phyloP scores from a whole-genome alignment of 1,140 invertebrate genomes.

The Pseudoatta argentina region DNA sequence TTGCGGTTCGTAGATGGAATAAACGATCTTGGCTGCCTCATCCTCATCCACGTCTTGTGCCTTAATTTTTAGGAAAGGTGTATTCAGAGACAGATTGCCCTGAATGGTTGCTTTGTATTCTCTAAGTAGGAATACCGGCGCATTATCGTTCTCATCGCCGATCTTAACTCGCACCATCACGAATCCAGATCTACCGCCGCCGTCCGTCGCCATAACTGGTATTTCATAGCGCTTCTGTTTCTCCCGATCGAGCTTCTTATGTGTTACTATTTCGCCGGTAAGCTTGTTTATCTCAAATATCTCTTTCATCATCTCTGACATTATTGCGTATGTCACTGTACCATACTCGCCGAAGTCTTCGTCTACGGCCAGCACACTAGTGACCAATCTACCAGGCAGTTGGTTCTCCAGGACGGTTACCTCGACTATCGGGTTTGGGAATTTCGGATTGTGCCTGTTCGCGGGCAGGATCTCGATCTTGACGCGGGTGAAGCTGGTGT shows the following conservation, averaged over 20 bases:
- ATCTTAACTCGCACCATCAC: slow-evolving; percentile 92
- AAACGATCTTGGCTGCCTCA: slow-evolving; percentile 90
- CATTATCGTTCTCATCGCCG: slow-evolving; percentile 95
- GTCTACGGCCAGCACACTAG: slow-evolving; percentile 92
- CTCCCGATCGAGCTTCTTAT: slow-evolving; percentile 93
- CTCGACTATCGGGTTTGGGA: slow-evolving; percentile 91
- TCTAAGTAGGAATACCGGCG: slow-evolving; percentile 92
- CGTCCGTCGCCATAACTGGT: slow-evolving; percentile 94
- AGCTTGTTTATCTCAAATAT: slow-evolving; percentile 92
- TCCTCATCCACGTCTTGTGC: slow-evolving; percentile 91
- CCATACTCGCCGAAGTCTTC: slow-evolving; percentile 94
- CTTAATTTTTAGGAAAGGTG: slow-evolving; percentile 90
- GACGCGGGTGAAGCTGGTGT: slow-evolving; percentile 93
- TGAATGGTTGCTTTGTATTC: slow-evolving; percentile 93
- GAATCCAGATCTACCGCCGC: slow-evolving; percentile 93
- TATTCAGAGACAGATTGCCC: slow-evolving; percentile 88
- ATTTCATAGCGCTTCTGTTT: slow-evolving; percentile 91
- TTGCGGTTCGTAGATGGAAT: slow-evolving; percentile 91
- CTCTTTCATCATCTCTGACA: slow-evolving; percentile 91
- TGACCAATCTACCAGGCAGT: slow-evolving; percentile 91
- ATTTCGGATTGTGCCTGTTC: slow-evolving; percentile 93
- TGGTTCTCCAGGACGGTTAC: slow-evolving; percentile 93
- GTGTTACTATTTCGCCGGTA: slow-evolving; percentile 93
- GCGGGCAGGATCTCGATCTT: slow-evolving; percentile 93
- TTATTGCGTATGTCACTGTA: slow-evolving; percentile 92